Conservation (phyloP, 2,113 vertebrate genomes). For the Takifugu flavidus region DNA sequence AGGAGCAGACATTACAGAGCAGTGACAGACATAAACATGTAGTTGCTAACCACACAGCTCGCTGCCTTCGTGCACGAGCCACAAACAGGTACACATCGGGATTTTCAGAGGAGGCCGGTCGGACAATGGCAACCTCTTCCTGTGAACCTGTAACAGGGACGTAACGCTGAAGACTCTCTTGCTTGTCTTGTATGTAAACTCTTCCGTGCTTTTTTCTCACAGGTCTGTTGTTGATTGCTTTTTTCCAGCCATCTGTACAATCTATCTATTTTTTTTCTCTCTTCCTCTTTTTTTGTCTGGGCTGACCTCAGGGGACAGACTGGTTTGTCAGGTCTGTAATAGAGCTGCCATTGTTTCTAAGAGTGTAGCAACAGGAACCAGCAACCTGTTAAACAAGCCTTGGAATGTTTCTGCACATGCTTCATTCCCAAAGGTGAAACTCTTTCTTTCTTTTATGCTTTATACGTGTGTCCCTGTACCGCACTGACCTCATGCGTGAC, state of each 20-base stretch:
- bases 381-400: constrained; percentile 65
- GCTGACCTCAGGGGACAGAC: constrained; percentile 52
- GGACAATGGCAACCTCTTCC: constrained; percentile 47
- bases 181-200: constrained; percentile 52
- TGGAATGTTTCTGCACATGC: constrained; percentile 17
- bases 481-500: constrained; percentile 52
- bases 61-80: constrained; percentile 3
- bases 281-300: constrained; percentile 27
- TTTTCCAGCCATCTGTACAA: constrained; percentile 51
- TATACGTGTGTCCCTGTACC: no score
- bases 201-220: constrained; percentile 28
- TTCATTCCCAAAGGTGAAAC: constrained; percentile 35
- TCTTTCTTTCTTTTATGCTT: constrained; percentile 22
- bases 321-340: constrained; percentile 72
- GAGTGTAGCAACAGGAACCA: constrained; percentile 69
- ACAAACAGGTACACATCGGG: constrained; percentile 17
- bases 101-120: constrained; percentile 22
- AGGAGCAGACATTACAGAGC: constrained; percentile 2
- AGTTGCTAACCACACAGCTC: constrained; percentile 5
- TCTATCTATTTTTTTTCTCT: constrained; percentile 40
- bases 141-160: constrained; percentile 35
- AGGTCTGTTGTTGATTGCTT: constrained; percentile 56
- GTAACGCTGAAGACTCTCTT: constrained; percentile 46
- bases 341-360: constrained; percentile 74
- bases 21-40: not conserved